Evolutionary conservation across 2,797 vertebrate species (phyloP).

Genomic region (Coendou prehensilis): DNA sequence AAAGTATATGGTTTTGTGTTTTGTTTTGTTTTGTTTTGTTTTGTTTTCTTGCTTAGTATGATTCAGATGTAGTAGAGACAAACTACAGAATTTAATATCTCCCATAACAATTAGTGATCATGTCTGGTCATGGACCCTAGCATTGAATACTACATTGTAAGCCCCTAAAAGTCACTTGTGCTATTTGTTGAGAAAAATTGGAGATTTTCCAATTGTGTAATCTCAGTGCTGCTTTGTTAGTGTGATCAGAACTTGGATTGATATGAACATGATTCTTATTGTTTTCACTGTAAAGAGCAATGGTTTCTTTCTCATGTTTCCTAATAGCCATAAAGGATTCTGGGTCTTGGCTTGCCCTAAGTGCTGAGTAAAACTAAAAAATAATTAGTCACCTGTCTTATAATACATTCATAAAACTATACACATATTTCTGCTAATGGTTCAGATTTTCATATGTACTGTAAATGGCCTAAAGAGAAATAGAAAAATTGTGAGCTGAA

Average conservation of each 20-base stretch:
- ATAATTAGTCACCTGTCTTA: not conserved
- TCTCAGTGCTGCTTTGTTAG: not conserved
- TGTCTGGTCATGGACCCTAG: not conserved
- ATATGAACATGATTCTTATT: not conserved
- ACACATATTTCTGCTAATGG: not conserved
- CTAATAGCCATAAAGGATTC: conserved; percentile 26
- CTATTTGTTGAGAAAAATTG: not conserved
- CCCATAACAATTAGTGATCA: not conserved
- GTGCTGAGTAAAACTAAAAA: conserved; percentile 27
- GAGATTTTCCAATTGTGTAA: conserved; percentile 3
- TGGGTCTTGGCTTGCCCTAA: not conserved
- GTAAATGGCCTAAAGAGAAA: conserved; percentile 17
- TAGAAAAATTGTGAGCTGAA: not conserved
- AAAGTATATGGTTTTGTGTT: not conserved
- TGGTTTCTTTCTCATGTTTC: conserved; percentile 58
- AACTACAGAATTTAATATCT: not conserved
- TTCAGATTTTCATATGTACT: not conserved
- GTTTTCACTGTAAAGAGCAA: conserved; percentile 19
- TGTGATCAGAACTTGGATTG: not conserved
- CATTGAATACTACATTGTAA: not conserved
- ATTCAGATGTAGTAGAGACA: not conserved
- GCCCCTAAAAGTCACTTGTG: not conserved
- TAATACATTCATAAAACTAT: conserved; percentile 37
- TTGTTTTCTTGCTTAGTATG: not conserved
- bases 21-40: not conserved